Evolutionary conservation across 2,797 vertebrate species (phyloP).

Genomic region (Fistularia tabacaria): DNA sequence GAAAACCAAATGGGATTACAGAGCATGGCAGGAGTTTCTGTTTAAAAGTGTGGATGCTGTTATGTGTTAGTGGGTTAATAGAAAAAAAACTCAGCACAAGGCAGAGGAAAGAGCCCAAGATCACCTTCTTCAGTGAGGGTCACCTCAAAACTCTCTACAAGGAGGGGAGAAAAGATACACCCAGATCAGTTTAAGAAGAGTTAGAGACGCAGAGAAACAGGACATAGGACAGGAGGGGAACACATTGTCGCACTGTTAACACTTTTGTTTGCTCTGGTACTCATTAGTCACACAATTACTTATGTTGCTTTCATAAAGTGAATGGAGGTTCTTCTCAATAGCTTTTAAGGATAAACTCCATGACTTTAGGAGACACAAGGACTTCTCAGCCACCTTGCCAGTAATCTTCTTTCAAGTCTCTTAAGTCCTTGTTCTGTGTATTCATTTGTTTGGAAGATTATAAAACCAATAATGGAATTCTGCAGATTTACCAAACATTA

Average conservation of each 20-base stretch:
- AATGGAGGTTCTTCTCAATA: too few species aligned
- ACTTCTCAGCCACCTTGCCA: too few species aligned
- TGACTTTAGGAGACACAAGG: too few species aligned
- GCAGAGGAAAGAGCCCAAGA: constrained; percentile 94
- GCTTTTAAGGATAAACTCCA: too few species aligned
- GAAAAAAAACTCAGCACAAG: constrained; percentile 75
- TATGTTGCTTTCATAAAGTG: too few species aligned
- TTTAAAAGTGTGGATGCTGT: constrained; percentile 88
- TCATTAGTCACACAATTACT: too few species aligned
- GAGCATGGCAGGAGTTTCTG: constrained; percentile 86
- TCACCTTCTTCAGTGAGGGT: constrained; percentile 99
- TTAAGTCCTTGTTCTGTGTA: too few species aligned
- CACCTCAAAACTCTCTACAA: constrained; percentile 99
- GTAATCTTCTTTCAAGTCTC: too few species aligned
- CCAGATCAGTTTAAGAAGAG: constrained; percentile 90
- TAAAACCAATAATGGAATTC: too few species aligned
- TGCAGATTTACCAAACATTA: too few species aligned
- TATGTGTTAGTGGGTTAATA: constrained; percentile 98
- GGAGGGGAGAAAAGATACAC: constrained; percentile 97
- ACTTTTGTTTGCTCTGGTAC: too few species aligned
- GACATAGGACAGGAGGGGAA: constrained; percentile 53
- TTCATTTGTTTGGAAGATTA: too few species aligned
- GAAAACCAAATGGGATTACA: constrained; percentile 70
- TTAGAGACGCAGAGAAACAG: constrained; percentile 64
- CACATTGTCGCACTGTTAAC: constrained; percentile 17